Percentiles rank a stretch among this genome's conserved stretches.
Conservation (phyloP, 1,140 invertebrate species). For the Drosophila bifasciata region DNA sequence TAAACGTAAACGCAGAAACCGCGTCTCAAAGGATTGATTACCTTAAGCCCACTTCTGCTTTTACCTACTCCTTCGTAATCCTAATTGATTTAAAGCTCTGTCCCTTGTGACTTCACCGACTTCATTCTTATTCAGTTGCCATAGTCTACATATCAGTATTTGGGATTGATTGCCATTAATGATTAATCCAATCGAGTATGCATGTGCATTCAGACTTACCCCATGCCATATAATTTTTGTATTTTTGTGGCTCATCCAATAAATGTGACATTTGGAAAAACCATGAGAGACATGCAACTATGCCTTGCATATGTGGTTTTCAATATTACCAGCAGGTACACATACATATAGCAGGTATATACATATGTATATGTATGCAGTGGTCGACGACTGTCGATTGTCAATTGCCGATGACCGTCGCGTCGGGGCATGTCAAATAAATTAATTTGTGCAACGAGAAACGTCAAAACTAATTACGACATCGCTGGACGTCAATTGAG, state of each 20-base stretch:
- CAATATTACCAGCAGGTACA: conserved; percentile 1
- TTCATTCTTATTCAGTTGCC: conserved; percentile 5
- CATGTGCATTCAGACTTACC: not conserved
- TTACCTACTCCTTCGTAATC: not conserved
- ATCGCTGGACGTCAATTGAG: conserved; percentile 68
- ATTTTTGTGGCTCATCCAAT: conserved; percentile 61
- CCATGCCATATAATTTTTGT: conserved; percentile 22
- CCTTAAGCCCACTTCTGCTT: too few species aligned
- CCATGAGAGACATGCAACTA: conserved; percentile 39
- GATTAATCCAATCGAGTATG: conserved; percentile 42
- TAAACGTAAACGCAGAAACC: too few species aligned
- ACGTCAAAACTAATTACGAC: conserved; percentile 83
- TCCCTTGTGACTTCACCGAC: not conserved
- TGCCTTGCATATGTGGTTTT: conserved; percentile 24
- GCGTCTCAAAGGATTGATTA: conserved; percentile 5
- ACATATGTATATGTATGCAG: not conserved
- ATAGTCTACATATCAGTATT: conserved; percentile 29
- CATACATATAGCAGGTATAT: not conserved
- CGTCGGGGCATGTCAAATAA: conserved; percentile 81
- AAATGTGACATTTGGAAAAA: conserved; percentile 71
- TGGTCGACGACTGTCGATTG: conserved; percentile 56
- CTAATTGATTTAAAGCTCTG: conserved; percentile 5
- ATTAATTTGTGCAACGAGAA: conserved; percentile 83
- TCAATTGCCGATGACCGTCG: conserved; percentile 64
- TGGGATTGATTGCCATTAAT: conserved; percentile 51